Evolutionary conservation across 2,113 vertebrate species (phyloP).

Genomic region (Strigops habroptila): DNA sequence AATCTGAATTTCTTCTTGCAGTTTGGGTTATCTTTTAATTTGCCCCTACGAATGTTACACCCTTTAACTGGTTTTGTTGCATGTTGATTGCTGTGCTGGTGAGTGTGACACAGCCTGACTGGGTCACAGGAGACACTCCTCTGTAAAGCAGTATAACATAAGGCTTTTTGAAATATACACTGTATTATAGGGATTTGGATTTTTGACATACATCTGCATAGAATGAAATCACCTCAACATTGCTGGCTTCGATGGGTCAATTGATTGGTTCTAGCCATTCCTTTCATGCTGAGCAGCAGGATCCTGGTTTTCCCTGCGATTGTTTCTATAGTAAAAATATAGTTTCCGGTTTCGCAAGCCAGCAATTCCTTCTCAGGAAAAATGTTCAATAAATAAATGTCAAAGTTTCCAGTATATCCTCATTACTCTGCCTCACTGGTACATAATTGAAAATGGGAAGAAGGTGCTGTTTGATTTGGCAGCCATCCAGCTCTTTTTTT

Average conservation of each 20-base stretch:
- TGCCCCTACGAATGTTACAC: not conserved
- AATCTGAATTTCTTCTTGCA: not conserved
- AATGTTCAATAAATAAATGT: conserved; percentile 68
- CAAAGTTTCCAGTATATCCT: conserved; percentile 56
- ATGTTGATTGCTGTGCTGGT: not conserved
- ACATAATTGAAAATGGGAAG: conserved; percentile 53
- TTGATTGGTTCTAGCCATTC: conserved; percentile 10
- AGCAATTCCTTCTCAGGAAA: conserved; percentile 46
- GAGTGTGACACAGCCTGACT: not conserved
- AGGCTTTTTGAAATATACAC: not conserved
- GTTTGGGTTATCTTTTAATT: not conserved
- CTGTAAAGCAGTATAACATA: not conserved
- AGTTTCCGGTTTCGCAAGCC: conserved; percentile 35
- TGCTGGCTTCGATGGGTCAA: not conserved
- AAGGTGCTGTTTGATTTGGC: conserved; percentile 57
- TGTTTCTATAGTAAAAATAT: conserved; percentile 41
- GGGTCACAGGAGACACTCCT: not conserved
- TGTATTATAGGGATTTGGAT: not conserved
- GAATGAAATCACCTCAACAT: not conserved
- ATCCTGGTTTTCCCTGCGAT: not conserved
- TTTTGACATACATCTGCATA: not conserved
- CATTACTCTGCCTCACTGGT: conserved; percentile 31
- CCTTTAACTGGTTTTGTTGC: not conserved
- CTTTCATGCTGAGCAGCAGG: conserved; percentile 35
- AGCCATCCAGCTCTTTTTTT: conserved; percentile 13